Conservation (phyloP, 2,797 vertebrate genomes). For the Salarias fasciatus region DNA sequence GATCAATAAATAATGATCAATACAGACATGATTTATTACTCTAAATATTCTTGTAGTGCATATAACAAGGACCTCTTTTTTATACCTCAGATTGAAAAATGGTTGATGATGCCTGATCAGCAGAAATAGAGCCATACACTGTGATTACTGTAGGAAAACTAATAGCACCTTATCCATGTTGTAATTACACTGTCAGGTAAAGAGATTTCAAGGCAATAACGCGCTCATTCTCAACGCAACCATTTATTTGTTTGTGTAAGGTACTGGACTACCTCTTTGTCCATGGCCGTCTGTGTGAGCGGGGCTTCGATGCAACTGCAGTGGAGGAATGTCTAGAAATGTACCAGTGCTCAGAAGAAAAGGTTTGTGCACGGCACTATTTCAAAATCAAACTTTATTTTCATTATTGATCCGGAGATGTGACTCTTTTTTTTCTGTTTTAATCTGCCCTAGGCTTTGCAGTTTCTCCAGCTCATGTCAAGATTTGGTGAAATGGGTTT, state of each 20-base stretch:
- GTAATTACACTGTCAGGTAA: neutral
- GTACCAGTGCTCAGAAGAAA: conserved; percentile 95
- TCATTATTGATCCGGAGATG: neutral
- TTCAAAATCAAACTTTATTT: too few species aligned
- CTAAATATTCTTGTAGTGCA: too few species aligned
- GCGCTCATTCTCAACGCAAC: conserved; percentile 6
- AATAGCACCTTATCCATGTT: neutral
- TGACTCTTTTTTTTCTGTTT: neutral
- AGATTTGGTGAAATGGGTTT: conserved; percentile 99
- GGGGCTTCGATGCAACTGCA: conserved; percentile 92
- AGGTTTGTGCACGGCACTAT: conserved; percentile 81
- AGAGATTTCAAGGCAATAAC: neutral
- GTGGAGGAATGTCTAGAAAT: conserved; percentile 98
- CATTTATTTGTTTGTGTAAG: conserved; percentile 71
- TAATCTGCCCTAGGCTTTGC: conserved; percentile 85
- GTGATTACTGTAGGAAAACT: neutral
- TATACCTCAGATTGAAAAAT: too few species aligned
- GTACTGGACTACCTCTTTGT: conserved; percentile 96
- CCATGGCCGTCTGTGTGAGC: conserved; percentile 93
- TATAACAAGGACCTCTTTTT: too few species aligned
- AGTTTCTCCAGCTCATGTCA: conserved; percentile 96
- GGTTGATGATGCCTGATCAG: too few species aligned
- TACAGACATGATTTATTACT: too few species aligned
- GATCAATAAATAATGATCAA: too few species aligned
- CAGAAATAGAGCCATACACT: too few species aligned